Base-by-base conservation (phyloP, 2,113 vertebrate species). In the Lonchura striata region DNA sequence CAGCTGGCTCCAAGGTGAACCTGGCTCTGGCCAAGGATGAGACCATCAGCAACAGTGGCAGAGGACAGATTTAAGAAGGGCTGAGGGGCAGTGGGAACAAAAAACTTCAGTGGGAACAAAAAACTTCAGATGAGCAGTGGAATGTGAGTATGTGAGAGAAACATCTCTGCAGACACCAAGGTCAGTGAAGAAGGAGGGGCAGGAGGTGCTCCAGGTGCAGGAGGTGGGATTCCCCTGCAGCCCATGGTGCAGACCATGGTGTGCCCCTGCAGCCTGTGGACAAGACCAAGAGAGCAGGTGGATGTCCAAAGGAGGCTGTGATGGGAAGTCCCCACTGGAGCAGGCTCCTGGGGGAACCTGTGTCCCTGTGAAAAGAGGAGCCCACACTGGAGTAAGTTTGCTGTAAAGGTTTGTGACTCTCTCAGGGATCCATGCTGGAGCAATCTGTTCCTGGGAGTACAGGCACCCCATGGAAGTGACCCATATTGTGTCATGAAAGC, bases 11-110 rank as follows among this genome's bases (percentile, higher is more conserved):
- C 35, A 68, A 44, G 24, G 7, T 3, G 2, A 41, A 44, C 27
- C 39, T 4, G 1, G 7, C 2, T 3, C 57, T 39, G 47, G 24
- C 61, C 61, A 41, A 35, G 28, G 11, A 20, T 1, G 1, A 65
- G 7, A 6, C 22, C 22, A 21, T 42, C 42, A 53, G 3, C 2
- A 28, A 15, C 4, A 2, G 15, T 4, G 12, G 14, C 33, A 54
- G 25, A 52, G 16, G n/a, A 27, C 0, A 8, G 5, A 31, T 6
- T 65, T 52, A 42, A 56, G 19, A 69, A 69, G 30, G 2, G 22
- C 15, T 41, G 18, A 4, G 8, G 3, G 6, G 3, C 20, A 3
- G 3, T 15, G 28, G 3, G n/a, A n/a, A n/a, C n/a, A n/a, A n/a
- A n/a, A n/a, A n/a, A n/a, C n/a, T n/a, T n/a, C 20, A 3, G 3